Percentiles rank a stretch among this genome's conserved stretches.
Evolutionary conservation across 2,113 vertebrate genomes (phyloP).

Genomic region (Eurystomus gularis): DNA sequence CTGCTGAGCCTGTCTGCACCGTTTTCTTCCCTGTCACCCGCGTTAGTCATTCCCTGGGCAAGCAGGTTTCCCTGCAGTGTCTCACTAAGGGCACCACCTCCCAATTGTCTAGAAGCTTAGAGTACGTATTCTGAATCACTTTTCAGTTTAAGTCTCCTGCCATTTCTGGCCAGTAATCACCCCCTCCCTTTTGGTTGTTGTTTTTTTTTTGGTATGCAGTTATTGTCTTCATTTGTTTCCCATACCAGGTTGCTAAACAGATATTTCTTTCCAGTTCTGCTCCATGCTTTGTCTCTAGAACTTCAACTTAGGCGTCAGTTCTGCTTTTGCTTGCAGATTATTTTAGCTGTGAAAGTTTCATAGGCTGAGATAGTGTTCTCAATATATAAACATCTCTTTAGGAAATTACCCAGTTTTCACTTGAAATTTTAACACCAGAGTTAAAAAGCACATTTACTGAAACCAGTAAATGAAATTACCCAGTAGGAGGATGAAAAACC

Average conservation of each 20-base stretch:
- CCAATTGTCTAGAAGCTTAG: neutral
- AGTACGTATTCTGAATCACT: neutral
- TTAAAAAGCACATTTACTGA: neutral
- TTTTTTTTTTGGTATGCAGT: neutral
- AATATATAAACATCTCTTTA: neutral
- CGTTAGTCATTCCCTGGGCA: neutral
- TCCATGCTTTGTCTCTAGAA: neutral
- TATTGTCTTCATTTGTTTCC: neutral
- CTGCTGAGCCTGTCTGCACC: neutral
- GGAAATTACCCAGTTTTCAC: neutral
- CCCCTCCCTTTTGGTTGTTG: accelerated
- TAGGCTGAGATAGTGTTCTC: neutral
- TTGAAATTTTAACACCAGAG: neutral
- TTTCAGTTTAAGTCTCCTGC: neutral
- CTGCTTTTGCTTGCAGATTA: neutral
- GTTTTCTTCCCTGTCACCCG: neutral
- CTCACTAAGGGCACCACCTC: neutral
- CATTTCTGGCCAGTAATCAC: neutral
- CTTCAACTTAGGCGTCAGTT: neutral
- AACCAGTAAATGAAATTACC: no score
- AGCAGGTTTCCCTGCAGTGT: neutral
- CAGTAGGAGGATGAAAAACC: neutral
- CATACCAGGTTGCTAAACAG: neutral
- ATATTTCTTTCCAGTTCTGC: neutral
- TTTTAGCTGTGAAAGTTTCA: neutral